phyloP scores from a whole-genome alignment of 2,888 invertebrate genomes.

The Drepana falcataria region DNA sequence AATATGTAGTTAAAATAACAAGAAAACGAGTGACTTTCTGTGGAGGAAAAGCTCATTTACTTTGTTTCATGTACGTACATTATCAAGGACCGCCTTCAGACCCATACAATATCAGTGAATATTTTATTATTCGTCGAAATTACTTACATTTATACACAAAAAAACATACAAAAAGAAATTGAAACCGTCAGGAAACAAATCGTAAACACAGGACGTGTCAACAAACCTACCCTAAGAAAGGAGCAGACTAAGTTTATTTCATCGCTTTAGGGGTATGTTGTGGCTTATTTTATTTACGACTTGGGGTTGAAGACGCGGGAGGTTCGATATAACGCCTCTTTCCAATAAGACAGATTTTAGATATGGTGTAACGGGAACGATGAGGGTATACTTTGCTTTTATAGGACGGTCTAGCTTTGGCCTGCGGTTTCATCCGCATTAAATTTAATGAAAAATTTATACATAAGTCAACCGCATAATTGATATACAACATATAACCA shows the following conservation, averaged over 20 bases:
- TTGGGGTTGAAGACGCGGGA: slow-evolving; percentile 6
- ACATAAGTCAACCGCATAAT: no score
- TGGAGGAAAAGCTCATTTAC: no score
- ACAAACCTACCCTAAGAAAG: slow-evolving; percentile 11
- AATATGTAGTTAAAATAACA: no score
- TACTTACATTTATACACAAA: slow-evolving; percentile 5
- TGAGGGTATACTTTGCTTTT: not conserved
- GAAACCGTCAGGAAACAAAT: slow-evolving; percentile 3
- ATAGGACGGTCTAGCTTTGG: not conserved
- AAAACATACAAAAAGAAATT: slow-evolving; percentile 16
- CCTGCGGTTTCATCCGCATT: no score
- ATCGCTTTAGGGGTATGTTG: slow-evolving; percentile 15
- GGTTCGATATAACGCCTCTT: slow-evolving; percentile 4
- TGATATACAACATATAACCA: no score
- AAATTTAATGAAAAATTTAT: no score
- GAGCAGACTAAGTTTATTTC: slow-evolving; percentile 19
- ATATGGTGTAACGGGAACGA: not conserved
- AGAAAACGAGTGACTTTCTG: no score
- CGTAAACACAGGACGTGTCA: slow-evolving; percentile 17
- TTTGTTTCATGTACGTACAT: no score
- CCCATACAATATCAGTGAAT: not conserved
- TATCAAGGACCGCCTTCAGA: no score
- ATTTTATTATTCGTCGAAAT: not conserved
- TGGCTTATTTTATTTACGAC: slow-evolving; percentile 22
- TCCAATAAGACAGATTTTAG: not conserved